phyloP scores from a whole-genome alignment of 2,797 vertebrate genomes.

The Monodelphis domestica region DNA sequence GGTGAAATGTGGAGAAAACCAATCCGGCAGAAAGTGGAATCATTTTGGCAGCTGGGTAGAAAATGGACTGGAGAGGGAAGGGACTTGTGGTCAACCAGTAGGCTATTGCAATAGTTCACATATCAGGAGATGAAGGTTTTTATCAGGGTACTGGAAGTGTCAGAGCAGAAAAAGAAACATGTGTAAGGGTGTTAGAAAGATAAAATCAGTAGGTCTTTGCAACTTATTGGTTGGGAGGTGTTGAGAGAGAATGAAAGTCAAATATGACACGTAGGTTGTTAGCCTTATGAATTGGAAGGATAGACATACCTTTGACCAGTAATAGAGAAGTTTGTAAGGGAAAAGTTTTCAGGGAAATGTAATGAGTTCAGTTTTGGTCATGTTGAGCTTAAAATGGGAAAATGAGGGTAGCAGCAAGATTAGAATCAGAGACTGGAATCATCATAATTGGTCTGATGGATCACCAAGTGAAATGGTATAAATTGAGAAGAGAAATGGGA shows the following conservation, averaged over 20 bases:
- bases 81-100: too few species aligned
- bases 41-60: too few species aligned
- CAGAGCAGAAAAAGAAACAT: too few species aligned
- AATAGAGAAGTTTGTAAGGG: background rate
- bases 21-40: too few species aligned
- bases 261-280: background rate
- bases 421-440: background rate
- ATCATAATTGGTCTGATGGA: background rate
- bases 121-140: too few species aligned
- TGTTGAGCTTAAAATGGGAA: background rate
- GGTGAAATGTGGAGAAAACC: too few species aligned
- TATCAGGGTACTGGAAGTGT: too few species aligned
- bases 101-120: too few species aligned
- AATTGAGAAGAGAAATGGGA: background rate
- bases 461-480: background rate
- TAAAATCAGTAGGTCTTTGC: background rate
- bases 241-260: background rate
- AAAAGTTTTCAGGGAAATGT: background rate
- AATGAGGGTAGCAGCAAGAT: background rate
- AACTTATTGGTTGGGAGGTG: background rate
- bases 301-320: background rate
- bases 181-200: background rate
- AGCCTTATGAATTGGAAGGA: background rate
- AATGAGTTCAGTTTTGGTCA: background rate
- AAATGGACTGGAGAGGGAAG: too few species aligned